These are phyloP conservation scores for Corydoras maculifer DNA, from an alignment of 2,113 vertebrate genomes.

Conservation along the genomic window DNA sequence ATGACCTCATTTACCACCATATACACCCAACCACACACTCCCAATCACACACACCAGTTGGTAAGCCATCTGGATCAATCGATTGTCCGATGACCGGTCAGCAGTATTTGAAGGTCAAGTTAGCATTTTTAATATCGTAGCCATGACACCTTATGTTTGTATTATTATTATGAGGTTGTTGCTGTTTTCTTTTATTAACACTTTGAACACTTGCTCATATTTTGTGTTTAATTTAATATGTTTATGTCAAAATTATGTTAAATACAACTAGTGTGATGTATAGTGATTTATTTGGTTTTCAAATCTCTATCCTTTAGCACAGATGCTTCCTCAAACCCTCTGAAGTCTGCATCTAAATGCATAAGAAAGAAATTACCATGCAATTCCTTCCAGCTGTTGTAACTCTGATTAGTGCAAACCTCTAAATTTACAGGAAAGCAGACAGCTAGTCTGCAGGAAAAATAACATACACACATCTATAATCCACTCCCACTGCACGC, in stretches of 20 bases:
- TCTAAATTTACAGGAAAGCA: conserved; percentile 39
- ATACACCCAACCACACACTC: conserved; percentile 9
- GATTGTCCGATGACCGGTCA: conserved; percentile 10
- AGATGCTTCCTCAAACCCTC: background rate
- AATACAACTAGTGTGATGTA: too few relatives aligned
- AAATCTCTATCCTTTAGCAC: too few relatives aligned
- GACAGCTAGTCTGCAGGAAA: conserved; percentile 47
- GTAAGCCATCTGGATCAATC: conserved; percentile 42
- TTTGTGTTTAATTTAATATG: too few relatives aligned
- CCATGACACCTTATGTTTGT: too few relatives aligned
- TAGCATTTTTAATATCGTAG: background rate
- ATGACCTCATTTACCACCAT: conserved; percentile 32
- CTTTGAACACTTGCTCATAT: too few relatives aligned
- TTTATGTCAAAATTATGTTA: too few relatives aligned
- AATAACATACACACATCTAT: conserved; percentile 2
- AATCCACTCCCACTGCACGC: background rate
- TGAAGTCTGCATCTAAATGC: background rate
- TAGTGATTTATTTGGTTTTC: too few relatives aligned
- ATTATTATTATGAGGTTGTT: too few relatives aligned
- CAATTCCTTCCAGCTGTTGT: too few relatives aligned
- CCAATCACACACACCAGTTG: conserved; percentile 12
- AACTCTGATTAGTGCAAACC: conserved; percentile 8
- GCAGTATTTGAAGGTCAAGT: conserved; percentile 53
- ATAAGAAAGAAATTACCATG: background rate
- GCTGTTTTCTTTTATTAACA: too few relatives aligned